Percentiles rank a stretch among this genome's conserved stretches.
Evolutionary conservation across 2,797 vertebrate species (phyloP).

Genomic region (Alca torda): DNA sequence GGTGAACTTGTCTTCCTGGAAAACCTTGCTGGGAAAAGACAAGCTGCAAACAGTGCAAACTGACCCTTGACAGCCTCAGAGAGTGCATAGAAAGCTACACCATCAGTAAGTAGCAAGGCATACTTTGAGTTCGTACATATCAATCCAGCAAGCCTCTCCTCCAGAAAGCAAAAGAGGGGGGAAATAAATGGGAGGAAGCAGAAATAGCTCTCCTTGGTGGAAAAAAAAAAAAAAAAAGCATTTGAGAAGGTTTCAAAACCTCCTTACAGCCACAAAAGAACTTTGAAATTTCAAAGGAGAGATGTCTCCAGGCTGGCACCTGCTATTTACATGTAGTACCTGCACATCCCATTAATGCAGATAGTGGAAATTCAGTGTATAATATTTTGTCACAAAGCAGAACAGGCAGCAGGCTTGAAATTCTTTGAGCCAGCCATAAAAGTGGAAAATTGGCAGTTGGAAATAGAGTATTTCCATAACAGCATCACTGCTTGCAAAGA

Average conservation of each 20-base stretch:
- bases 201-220: background rate
- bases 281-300: slow-evolving; percentile 25
- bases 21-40: slow-evolving; percentile 3
- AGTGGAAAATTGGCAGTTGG: background rate
- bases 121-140: background rate
- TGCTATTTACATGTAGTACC: background rate
- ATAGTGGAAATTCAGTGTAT: slow-evolving; percentile 8
- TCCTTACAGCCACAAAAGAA: background rate
- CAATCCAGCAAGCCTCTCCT: background rate
- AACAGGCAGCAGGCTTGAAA: slow-evolving; percentile 26
- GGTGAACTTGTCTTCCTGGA: background rate
- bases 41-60: background rate
- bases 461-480: background rate
- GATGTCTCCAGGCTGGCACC: background rate
- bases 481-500: background rate
- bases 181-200: background rate
- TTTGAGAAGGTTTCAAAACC: background rate
- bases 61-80: background rate
- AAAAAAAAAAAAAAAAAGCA: background rate
- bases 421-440: background rate
- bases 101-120: background rate
- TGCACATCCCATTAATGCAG: background rate
- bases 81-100: background rate
- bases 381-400: slow-evolving; percentile 28
- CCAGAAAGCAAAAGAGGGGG: background rate